phyloP scores from a whole-genome alignment of 2,113 vertebrate genomes.

The Perognathus longimembris region DNA sequence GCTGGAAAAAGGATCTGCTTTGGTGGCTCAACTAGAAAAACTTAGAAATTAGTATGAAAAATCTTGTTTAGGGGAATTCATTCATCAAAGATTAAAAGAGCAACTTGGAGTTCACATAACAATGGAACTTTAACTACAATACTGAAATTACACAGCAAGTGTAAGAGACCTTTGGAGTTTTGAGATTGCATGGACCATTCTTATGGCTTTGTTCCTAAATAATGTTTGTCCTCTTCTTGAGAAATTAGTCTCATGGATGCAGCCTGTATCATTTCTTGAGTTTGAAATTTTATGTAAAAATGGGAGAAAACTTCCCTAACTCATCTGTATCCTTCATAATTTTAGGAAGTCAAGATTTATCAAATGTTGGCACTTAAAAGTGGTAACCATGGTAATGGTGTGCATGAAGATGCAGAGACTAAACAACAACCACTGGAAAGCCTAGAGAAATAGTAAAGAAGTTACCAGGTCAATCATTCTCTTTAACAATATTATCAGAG shows the following conservation, averaged over 20 bases:
- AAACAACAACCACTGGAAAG: neutral
- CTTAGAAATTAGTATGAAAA: neutral
- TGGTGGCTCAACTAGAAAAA: neutral
- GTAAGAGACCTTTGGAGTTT: constrained; percentile 9
- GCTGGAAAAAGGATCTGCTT: constrained; percentile 4
- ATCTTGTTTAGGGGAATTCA: neutral
- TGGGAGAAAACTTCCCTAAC: neutral
- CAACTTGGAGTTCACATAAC: neutral
- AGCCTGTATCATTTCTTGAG: neutral
- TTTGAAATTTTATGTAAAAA: constrained; percentile 6
- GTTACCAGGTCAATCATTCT: neutral
- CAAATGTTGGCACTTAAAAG: neutral
- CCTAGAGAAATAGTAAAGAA: neutral
- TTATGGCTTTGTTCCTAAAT: neutral
- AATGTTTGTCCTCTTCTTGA: neutral
- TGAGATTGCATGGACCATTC: neutral
- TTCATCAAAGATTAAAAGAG: neutral
- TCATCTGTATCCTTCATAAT: neutral
- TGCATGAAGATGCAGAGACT: neutral
- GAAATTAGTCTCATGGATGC: neutral
- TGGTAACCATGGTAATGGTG: neutral
- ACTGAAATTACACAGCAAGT: too few relatives aligned
- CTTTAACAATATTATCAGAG: neutral
- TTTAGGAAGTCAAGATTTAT: neutral
- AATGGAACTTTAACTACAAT: neutral